Evolutionary conservation across 2,888 invertebrate genomes (phyloP).

Genomic region (Linnaemya vulpina): DNA sequence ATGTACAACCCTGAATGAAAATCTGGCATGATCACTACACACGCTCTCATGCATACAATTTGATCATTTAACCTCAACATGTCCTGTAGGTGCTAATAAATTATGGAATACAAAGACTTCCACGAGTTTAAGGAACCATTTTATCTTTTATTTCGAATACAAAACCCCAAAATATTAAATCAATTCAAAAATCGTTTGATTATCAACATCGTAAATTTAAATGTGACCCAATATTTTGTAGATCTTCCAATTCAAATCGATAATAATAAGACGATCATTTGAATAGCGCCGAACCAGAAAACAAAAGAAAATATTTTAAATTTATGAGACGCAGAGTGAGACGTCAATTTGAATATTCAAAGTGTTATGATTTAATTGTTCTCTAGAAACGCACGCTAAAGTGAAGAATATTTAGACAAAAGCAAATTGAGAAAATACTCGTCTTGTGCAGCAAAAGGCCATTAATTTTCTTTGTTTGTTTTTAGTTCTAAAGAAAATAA

Average conservation of each 20-base stretch:
- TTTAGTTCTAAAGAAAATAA: constrained; percentile 1
- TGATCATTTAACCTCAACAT: neutral
- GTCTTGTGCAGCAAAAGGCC: neutral
- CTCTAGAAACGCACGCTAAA: neutral
- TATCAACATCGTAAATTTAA: constrained; percentile 48
- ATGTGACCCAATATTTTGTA: constrained; percentile 39
- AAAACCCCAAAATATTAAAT: neutral
- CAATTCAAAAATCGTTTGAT: constrained; percentile 29
- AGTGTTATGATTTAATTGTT: constrained; percentile 49
- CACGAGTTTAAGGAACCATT: neutral
- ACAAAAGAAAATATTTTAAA: neutral
- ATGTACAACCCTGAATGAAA: too few species aligned
- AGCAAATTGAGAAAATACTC: neutral
- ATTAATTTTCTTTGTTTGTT: neutral
- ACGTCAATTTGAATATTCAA: constrained; percentile 39
- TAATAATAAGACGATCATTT: constrained; percentile 12
- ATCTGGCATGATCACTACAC: neutral
- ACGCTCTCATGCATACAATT: neutral
- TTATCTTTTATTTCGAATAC: constrained; percentile 8
- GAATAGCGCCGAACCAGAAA: constrained; percentile 19
- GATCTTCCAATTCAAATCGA: neutral
- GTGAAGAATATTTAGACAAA: neutral
- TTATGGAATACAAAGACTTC: neutral
- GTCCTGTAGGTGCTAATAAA: neutral
- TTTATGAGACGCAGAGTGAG: neutral